Base-by-base conservation (phyloP, 2,888 invertebrate genomes). In the Stenchaetothrips biformis region DNA sequence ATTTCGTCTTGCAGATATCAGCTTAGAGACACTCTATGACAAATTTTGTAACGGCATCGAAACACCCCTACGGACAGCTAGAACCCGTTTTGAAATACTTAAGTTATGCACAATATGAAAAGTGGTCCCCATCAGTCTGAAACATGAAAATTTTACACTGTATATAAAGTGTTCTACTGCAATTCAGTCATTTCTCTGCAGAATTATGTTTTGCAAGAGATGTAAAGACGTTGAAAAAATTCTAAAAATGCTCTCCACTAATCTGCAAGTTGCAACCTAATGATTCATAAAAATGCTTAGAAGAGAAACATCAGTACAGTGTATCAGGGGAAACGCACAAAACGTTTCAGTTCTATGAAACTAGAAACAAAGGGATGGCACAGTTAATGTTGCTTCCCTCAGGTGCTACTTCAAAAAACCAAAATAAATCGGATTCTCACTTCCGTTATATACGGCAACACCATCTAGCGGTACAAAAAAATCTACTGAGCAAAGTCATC, bases 401-500 rank as follows among this genome's bases (percentile, higher is more conserved):
- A n/a, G 67, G 67, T n/a, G 18, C 7, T 67, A 18, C 67, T n/a
- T 67, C 21, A n/a, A 67, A 67, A 67, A 4, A n/a, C 67, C 67
- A 67, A 67, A 4, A 18, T 9, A 21, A 18, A 67, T 21, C 21
- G 67, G 67, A 67, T 67, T 67, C 67, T 21, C 8, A 67, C 67
- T 67, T 21, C 67, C 67, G 67, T 67, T 67, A 21, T 21, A 67
- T 67, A 67, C 67, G 67, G 67, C 67, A 67, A 67, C 18, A 4
- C 53, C 67, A 67, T 21, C 67, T n/a, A 67, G 67, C 67, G 21
- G 18, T 21, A 67, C 67, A 67, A 67, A 67, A n/a, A 62, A 67
- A 67, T 67, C 67, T 67, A 67, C 67, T 67, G 67, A 67, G 67
- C 67, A 67, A 67, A 21, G n/a, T 21, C 67, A 67, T 67, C 67